Conservation (phyloP, 1,140 invertebrate species). For the Euwallacea similis region DNA sequence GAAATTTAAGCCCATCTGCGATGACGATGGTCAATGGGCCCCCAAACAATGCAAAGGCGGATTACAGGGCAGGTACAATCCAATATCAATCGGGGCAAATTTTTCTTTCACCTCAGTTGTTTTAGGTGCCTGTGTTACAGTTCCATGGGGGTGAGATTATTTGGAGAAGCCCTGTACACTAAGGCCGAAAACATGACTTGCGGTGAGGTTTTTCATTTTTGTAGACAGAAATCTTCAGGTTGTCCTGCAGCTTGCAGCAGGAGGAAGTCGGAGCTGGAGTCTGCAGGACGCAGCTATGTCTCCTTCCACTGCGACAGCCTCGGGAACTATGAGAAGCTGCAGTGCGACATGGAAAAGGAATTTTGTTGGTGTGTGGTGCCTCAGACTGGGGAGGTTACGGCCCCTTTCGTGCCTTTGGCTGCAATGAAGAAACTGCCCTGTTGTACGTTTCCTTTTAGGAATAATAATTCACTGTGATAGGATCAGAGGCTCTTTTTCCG, state of each 20-base stretch:
- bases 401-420: constrained; percentile 56
- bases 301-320: constrained; percentile 60
- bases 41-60: constrained; percentile 63
- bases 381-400: constrained; percentile 57
- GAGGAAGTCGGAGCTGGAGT: constrained; percentile 56
- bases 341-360: constrained; percentile 60
- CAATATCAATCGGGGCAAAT: background rate
- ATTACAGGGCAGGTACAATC: constrained; percentile 57
- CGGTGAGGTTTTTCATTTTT: constrained; percentile 16
- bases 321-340: constrained; percentile 64
- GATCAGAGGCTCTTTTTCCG: background rate
- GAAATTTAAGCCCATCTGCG: constrained; percentile 55
- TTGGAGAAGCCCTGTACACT: constrained; percentile 32
- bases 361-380: constrained; percentile 63
- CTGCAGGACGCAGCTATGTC: constrained; percentile 43
- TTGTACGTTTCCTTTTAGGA: constrained; percentile 55
- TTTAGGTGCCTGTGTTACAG: constrained; percentile 39
- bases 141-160: constrained; percentile 29
- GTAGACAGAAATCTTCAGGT: background rate
- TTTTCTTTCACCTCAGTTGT: background rate
- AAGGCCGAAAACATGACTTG: constrained; percentile 40
- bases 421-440: constrained; percentile 59
- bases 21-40: constrained; percentile 58
- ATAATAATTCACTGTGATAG: background rate
- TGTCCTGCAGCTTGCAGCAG: constrained; percentile 58